A percentile compares a stretch with the other conserved stretches of the same genome.
phyloP scores from a whole-genome alignment of 2,113 vertebrate species.

The Boulengeromyrus knoepffleri region DNA sequence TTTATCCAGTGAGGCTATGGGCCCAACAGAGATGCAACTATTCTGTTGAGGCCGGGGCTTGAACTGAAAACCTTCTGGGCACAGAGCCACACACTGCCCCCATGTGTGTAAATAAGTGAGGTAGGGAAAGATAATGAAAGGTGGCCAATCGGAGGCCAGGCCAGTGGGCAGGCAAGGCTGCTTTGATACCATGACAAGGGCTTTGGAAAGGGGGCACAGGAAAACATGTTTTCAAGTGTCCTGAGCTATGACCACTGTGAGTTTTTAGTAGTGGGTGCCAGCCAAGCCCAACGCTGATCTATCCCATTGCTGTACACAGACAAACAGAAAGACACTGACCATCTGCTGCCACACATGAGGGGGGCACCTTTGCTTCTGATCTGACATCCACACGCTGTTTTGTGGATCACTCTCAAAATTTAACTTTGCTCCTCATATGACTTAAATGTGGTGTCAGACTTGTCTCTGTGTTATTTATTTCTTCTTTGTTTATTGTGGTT shows the following conservation, averaged over 20 bases:
- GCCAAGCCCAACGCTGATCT: neutral
- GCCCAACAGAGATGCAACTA: neutral
- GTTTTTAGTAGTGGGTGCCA: neutral
- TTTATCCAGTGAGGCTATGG: neutral
- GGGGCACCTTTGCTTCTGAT: neutral
- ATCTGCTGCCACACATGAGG: neutral
- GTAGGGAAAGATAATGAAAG: neutral
- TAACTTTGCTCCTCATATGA: neutral
- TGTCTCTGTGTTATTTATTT: neutral
- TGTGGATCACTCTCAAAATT: neutral
- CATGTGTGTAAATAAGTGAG: neutral
- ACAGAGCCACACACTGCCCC: neutral
- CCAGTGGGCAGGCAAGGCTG: neutral
- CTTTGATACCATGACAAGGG: neutral
- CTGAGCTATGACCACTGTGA: neutral
- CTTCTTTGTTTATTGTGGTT: neutral
- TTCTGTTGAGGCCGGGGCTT: neutral
- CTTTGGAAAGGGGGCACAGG: neutral
- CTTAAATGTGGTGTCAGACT: neutral
- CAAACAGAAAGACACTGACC: neutral
- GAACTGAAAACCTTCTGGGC: neutral
- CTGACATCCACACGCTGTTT: neutral
- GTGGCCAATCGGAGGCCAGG: neutral
- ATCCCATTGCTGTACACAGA: too few species aligned
- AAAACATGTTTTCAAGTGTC: neutral